These are phyloP conservation scores for Maniola hyperantus DNA, from an alignment of 2,888 invertebrate species.

Conservation along the genomic window DNA sequence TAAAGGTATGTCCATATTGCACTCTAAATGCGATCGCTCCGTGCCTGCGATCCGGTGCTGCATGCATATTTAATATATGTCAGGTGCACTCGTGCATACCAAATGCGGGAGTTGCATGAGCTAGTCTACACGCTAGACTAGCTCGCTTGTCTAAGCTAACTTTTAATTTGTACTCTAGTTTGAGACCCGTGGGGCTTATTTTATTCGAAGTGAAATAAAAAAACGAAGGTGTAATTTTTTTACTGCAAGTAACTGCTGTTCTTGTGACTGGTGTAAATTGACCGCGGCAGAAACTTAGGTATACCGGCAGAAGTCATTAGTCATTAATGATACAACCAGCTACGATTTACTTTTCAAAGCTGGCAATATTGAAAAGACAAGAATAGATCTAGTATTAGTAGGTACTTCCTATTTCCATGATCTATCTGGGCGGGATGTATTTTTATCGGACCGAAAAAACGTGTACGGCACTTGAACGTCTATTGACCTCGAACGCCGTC, in stretches of 20 bases:
- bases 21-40: slow-evolving; percentile 22
- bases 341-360: no score
- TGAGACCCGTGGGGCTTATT: not conserved
- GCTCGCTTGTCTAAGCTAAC: slow-evolving; percentile 7
- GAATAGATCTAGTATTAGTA: no score
- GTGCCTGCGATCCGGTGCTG: slow-evolving; percentile 25
- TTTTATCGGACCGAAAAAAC: not conserved
- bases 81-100: slow-evolving; percentile 32
- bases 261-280: no score
- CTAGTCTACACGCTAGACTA: slow-evolving; percentile 25
- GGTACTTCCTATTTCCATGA: no score
- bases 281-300: no score
- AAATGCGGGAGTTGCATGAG: slow-evolving; percentile 23
- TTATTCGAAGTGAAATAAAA: not conserved
- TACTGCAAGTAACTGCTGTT: no score
- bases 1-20: slow-evolving; percentile 22
- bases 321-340: no score
- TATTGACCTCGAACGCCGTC: slow-evolving; percentile 14
- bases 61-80: slow-evolving; percentile 34
- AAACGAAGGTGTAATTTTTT: no score
- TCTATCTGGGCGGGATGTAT: no score
- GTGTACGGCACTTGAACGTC: not conserved
- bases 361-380: not conserved
- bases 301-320: no score
- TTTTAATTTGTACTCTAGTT: slow-evolving; percentile 17